Evolutionary conservation across 2,113 vertebrate genomes (phyloP).

Genomic region (Sceloporus undulatus): DNA sequence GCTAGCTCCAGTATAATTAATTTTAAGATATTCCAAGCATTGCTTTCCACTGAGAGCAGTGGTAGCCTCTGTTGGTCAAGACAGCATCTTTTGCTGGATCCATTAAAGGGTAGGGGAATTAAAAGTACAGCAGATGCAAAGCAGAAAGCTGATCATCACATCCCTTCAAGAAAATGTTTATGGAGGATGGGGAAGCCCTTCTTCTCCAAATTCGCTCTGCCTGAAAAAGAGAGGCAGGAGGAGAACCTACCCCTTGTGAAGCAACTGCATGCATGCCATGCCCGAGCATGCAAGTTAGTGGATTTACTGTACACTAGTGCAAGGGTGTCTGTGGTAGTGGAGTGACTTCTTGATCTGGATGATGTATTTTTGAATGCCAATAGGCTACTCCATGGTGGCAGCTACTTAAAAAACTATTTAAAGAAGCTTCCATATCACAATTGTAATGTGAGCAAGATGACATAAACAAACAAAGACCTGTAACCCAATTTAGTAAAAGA

Average conservation of each 20-base stretch:
- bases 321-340: background rate
- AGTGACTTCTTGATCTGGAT: background rate
- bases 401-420: background rate
- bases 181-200: too few species aligned
- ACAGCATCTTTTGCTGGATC: background rate
- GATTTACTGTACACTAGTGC: background rate
- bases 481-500: background rate
- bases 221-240: background rate
- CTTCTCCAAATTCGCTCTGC: too few species aligned
- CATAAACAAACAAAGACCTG: background rate
- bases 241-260: too few species aligned
- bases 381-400: background rate
- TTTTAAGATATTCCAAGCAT: conserved; percentile 3
- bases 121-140: background rate
- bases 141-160: background rate
- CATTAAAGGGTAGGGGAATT: background rate
- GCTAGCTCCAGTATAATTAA: background rate
- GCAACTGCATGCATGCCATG: background rate
- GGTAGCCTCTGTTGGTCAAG: background rate
- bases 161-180: background rate
- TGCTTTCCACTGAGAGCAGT: background rate
- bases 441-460: background rate
- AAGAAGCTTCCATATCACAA: background rate
- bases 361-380: too few species aligned
- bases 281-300: background rate